Evolutionary conservation across 2,113 vertebrate genomes (phyloP).

Genomic region (Scatophagus argus): DNA sequence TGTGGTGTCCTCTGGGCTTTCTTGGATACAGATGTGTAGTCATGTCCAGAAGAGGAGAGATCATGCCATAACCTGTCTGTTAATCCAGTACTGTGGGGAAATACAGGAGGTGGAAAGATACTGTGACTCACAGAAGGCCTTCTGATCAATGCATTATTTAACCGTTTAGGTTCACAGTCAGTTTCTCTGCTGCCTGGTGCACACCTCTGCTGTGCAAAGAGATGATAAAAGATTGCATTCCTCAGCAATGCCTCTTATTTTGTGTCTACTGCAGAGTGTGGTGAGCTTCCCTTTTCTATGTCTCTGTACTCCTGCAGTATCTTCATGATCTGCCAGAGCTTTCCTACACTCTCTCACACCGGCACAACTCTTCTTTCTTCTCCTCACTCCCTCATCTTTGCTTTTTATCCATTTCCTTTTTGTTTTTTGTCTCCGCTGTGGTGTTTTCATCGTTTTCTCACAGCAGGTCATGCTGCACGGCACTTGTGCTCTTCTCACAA

Average conservation of each 20-base stretch:
- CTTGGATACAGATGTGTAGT: constrained; percentile 20
- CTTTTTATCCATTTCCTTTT: constrained; percentile 5
- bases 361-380: neutral
- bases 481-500: constrained; percentile 5
- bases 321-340: constrained; percentile 1
- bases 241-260: constrained; percentile 55
- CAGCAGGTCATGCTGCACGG: constrained; percentile 6
- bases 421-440: constrained; percentile 20
- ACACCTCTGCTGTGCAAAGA: constrained; percentile 6
- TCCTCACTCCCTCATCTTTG: neutral
- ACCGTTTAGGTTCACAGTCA: constrained; percentile 24
- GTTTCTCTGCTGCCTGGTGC: constrained; percentile 16
- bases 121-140: constrained; percentile 30
- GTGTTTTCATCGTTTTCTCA: constrained; percentile 27
- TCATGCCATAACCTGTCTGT: constrained; percentile 45
- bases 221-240: constrained; percentile 36
- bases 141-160: constrained; percentile 65
- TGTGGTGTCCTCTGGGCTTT: constrained; percentile 35
- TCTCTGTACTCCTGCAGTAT: neutral
- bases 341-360: neutral
- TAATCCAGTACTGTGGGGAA: constrained; percentile 35
- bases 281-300: constrained; percentile 17
- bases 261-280: constrained; percentile 43
- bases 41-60: constrained; percentile 33
- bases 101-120: constrained; percentile 38